phyloP scores from a whole-genome alignment of 2,888 invertebrate genomes.

The Lasioglossum pauxillum region DNA sequence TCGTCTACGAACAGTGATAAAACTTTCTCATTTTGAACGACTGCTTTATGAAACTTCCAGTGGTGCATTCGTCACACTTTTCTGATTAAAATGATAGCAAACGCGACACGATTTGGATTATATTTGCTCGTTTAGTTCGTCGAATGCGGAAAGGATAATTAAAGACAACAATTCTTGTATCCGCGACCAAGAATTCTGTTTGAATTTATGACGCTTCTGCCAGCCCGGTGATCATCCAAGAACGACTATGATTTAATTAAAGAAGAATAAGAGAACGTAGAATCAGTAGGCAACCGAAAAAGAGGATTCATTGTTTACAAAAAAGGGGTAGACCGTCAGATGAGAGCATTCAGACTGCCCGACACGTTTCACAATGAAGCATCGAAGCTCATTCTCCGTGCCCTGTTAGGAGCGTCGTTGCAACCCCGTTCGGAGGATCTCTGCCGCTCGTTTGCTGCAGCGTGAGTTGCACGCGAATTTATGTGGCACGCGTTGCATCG shows the following conservation, averaged over 20 bases:
- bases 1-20: too few relatives aligned
- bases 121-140: too few relatives aligned
- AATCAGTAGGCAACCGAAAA: not conserved
- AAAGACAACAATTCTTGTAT: too few relatives aligned
- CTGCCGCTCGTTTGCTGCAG: slow-evolving; percentile 53
- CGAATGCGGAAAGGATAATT: too few relatives aligned
- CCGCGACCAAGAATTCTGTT: too few relatives aligned
- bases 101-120: too few relatives aligned
- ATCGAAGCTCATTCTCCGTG: not conserved
- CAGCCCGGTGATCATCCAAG: not conserved
- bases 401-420: slow-evolving; percentile 15
- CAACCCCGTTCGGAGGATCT: not conserved
- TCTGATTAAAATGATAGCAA: too few relatives aligned
- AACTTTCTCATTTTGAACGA: too few relatives aligned
- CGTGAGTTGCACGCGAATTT: slow-evolving; percentile 59
- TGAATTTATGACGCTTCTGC: not conserved
- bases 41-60: too few relatives aligned
- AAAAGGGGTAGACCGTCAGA: not conserved
- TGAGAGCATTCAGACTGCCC: not conserved
- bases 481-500: slow-evolving; percentile 61
- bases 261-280: not conserved
- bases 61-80: too few relatives aligned
- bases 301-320: not conserved
- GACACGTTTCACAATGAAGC: not conserved
- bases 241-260: not conserved